phyloP scores from a whole-genome alignment of 30 jellyfish, hydroid and myxozoan species.

The Pelagia noctiluca region DNA sequence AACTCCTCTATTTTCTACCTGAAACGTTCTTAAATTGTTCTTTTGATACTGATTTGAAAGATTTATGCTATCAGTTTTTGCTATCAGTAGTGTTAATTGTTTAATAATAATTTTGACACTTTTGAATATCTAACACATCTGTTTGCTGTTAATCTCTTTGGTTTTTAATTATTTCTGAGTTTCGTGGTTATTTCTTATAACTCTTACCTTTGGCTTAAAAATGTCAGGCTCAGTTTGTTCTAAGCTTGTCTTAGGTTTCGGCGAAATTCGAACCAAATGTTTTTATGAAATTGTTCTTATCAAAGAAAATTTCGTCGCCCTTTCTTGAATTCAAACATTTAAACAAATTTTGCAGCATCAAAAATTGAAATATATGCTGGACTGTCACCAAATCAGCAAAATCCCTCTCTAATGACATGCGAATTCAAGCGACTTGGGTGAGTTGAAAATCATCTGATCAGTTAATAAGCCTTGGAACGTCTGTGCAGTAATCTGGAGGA shows the following conservation, averaged over 20 bases:
- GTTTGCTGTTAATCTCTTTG: too few species aligned
- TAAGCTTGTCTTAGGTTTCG: background rate
- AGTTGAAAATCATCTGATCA: background rate
- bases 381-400: conserved; percentile 29
- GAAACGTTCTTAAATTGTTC: too few species aligned
- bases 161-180: too few species aligned
- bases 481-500: background rate
- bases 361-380: conserved; percentile 86
- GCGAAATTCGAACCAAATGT: background rate
- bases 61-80: too few species aligned
- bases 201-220: too few species aligned
- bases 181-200: too few species aligned
- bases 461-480: background rate
- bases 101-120: too few species aligned
- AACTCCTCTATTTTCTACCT: too few species aligned
- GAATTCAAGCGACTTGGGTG: conserved; percentile 93
- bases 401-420: conserved; percentile 58
- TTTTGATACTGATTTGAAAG: too few species aligned
- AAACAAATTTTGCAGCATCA: conserved; percentile 65
- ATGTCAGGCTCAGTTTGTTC: too few species aligned
- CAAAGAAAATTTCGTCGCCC: background rate
- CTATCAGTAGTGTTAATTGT: too few species aligned
- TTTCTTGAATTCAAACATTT: background rate
- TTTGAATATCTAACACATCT: too few species aligned
- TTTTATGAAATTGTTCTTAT: background rate